Evolutionary conservation across 2,113 vertebrate species (phyloP).

Genomic region (Donacobius atricapilla): DNA sequence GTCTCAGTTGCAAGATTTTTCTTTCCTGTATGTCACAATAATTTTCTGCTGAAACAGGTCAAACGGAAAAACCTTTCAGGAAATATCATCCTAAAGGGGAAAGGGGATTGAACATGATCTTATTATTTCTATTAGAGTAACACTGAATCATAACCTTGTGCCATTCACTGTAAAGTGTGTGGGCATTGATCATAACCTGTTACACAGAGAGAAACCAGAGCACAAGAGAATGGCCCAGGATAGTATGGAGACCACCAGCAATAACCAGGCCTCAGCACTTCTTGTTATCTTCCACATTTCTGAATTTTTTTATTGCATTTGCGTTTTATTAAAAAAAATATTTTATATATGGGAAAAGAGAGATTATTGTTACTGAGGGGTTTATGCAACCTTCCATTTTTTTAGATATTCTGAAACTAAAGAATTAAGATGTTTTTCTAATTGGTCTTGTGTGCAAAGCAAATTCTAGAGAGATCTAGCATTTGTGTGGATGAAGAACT

Average conservation of each 20-base stretch:
- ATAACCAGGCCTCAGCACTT: not conserved
- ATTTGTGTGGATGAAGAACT: not conserved
- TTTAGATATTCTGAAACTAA: not conserved
- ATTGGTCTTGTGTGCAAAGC: not conserved
- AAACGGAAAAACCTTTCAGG: not conserved
- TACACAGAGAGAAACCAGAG: not conserved
- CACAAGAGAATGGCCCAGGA: not conserved
- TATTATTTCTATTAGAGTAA: not conserved
- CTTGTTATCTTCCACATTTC: not conserved
- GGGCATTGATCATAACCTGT: fast-evolving
- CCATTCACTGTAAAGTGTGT: not conserved
- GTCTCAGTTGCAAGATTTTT: not conserved
- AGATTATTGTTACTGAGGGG: not conserved
- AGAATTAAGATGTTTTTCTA: not conserved
- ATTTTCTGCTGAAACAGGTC: not conserved
- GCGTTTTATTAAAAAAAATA: fast-evolving
- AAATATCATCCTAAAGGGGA: not conserved
- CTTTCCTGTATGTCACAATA: not conserved
- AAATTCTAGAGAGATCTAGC: not conserved
- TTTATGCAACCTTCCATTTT: not conserved
- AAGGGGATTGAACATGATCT: not conserved
- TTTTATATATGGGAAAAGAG: not conserved
- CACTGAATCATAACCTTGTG: not conserved
- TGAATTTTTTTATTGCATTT: not conserved
- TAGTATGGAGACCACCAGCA: not conserved